phyloP scores from a whole-genome alignment of 1,140 invertebrate species.

The Zaprionus inermis region DNA sequence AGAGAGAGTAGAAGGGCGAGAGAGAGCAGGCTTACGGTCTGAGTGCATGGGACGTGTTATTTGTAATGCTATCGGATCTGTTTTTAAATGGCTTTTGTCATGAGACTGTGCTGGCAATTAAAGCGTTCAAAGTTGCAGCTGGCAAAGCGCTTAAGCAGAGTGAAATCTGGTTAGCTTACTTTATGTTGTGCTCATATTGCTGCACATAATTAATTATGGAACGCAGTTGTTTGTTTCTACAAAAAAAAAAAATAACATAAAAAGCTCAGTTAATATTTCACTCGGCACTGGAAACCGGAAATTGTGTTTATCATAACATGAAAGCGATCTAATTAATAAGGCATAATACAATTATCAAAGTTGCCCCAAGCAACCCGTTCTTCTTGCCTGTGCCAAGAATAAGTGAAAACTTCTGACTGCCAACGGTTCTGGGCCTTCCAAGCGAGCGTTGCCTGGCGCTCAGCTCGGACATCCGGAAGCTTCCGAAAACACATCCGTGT shows the following conservation, averaged over 20 bases:
- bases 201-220: conserved; percentile 5
- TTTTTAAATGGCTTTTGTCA: conserved; percentile 30
- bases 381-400: conserved; percentile 19
- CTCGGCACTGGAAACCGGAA: conserved; percentile 13
- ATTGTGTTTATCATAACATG: conserved; percentile 25
- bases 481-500: conserved; percentile 49
- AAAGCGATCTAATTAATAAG: conserved; percentile 45
- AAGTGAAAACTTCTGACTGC: conserved; percentile 36
- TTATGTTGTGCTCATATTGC: not conserved
- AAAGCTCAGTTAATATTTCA: not conserved
- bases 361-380: conserved; percentile 30
- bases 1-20: not conserved
- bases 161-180: not conserved
- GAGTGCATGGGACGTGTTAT: conserved; percentile 26
- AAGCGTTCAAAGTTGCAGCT: not conserved
- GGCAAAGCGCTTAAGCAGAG: not conserved
- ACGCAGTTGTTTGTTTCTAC: not conserved
- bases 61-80: conserved; percentile 42
- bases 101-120: conserved; percentile 5
- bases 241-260: not conserved
- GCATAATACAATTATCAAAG: conserved; percentile 47
- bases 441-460: conserved; percentile 15
- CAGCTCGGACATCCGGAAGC: conserved; percentile 45
- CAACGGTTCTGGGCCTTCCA: not conserved
- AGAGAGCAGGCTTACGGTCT: conserved; percentile 29